Base-by-base conservation (phyloP, 2,888 invertebrate genomes). In the Pilophorus perplexus region DNA sequence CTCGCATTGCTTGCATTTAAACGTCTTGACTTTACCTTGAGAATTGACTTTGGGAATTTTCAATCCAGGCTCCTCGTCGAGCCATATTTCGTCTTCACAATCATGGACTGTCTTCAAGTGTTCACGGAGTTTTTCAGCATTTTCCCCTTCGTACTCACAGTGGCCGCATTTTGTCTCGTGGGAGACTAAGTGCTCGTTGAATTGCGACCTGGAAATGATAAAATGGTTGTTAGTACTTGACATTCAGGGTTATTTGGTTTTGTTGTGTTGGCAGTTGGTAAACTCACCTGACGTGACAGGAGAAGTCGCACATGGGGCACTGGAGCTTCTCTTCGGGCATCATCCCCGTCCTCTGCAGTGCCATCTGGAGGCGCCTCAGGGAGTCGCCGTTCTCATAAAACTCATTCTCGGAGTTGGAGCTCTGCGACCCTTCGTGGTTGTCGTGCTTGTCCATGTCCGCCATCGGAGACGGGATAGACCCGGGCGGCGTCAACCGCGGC, bases 11-110 rank as follows among this genome's bases (percentile, higher is more conserved):
- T 74, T 74, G 71, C 74, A 74, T 18, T 69, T 38, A 46, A 71
- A 72, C 0, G 72, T 72, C 62, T 72, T 72, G 16, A 90, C 84
- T 80, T 90, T 92, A 14, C 90, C 90, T 72, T 90, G 87, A 0
- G 85, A 84, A 76, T 87, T 88, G 10, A 87, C 82, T n/a, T 85
- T 81, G 1, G 86, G 85, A 1, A 84, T 79, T 2, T 82, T 77
- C 0, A 85, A 76, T 0, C 82, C 84, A 1, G 83, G 83, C 68
- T 85, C 84, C 14, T 84, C 83, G 57, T 78, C 75, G 5, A 54
- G 59, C 69, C 70, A 70, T 37, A 69, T 73, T 5, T 75, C 74
- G 55, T 75, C 73, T 44, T 70, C 64, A 16, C 69, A 67, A 67
- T 74, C 74, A 71, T 83, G 83, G 65, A 78, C 79, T 69, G 80